These are phyloP conservation scores for Eulimnadia texana DNA, from an alignment of 1,140 invertebrate genomes.

Conservation along the genomic window DNA sequence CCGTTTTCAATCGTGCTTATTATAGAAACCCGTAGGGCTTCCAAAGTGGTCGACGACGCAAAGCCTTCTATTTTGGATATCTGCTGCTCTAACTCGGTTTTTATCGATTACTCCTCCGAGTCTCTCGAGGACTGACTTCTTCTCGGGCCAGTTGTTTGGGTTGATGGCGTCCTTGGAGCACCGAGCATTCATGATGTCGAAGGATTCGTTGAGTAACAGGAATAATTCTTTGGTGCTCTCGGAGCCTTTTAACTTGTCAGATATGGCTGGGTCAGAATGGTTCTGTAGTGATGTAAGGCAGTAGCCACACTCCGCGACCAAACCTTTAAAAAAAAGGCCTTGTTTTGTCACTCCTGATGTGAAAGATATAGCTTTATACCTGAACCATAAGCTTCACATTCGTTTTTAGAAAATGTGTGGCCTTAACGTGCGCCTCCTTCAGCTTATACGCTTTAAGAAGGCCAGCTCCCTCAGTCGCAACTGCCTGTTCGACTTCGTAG, in stretches of 20 bases:
- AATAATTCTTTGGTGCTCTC: background rate
- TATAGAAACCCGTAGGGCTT: background rate
- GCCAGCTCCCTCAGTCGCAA: too few relatives aligned
- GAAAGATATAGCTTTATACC: background rate
- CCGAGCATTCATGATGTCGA: constrained; percentile 1
- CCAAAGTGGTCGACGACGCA: background rate
- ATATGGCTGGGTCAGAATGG: background rate
- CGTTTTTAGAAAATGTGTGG: background rate
- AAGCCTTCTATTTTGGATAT: background rate
- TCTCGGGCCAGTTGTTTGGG: background rate
- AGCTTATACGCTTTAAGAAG: background rate
- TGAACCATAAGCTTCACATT: background rate
- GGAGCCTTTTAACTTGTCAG: background rate
- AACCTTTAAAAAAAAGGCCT: background rate
- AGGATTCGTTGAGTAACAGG: background rate
- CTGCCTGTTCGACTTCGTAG: too few relatives aligned
- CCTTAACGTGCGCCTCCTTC: background rate
- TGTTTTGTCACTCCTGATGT: background rate
- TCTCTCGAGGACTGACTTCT: background rate
- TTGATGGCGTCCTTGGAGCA: background rate
- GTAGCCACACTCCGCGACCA: background rate
- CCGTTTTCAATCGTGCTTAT: background rate
- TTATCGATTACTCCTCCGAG: background rate
- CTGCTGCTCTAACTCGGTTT: background rate
- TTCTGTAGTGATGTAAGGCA: background rate